Conservation (phyloP, 2,113 vertebrate genomes). For the Perca flavescens region DNA sequence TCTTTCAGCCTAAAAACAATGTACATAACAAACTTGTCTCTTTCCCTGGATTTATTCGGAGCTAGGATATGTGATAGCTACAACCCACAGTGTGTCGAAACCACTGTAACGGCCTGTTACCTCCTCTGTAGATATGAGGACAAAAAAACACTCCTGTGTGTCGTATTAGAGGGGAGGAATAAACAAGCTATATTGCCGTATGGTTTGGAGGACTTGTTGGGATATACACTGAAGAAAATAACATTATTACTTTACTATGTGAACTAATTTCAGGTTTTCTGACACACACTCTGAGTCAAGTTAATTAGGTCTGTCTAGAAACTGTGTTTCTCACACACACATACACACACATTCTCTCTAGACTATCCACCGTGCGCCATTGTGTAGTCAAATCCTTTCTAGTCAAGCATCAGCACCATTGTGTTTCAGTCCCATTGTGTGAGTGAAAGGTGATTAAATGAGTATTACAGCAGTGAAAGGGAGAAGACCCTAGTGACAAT, state of each 20-base stretch:
- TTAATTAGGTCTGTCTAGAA: neutral
- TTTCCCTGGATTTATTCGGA: too few species aligned
- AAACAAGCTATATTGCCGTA: too few species aligned
- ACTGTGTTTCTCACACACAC: neutral
- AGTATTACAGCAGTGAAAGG: conserved; percentile 35
- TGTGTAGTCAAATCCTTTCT: conserved; percentile 11
- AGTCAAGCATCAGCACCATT: conserved; percentile 25
- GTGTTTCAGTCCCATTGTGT: conserved; percentile 31
- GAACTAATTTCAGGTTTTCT: neutral
- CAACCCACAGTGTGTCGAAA: too few species aligned
- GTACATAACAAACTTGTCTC: too few species aligned
- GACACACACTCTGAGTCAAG: too few species aligned
- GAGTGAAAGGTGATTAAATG: conserved; percentile 27
- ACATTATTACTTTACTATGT: neutral
- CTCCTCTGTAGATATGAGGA: too few species aligned
- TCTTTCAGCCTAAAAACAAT: too few species aligned
- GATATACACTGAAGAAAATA: neutral
- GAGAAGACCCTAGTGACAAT: neutral
- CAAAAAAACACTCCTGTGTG: too few species aligned
- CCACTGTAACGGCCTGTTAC: too few species aligned
- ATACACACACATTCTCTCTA: neutral
- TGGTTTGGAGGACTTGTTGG: too few species aligned
- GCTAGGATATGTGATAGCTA: too few species aligned
- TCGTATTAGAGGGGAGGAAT: too few species aligned
- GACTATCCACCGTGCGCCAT: neutral